Base-by-base conservation (phyloP, 2,797 vertebrate genomes). In the Clarias laeviceps region DNA sequence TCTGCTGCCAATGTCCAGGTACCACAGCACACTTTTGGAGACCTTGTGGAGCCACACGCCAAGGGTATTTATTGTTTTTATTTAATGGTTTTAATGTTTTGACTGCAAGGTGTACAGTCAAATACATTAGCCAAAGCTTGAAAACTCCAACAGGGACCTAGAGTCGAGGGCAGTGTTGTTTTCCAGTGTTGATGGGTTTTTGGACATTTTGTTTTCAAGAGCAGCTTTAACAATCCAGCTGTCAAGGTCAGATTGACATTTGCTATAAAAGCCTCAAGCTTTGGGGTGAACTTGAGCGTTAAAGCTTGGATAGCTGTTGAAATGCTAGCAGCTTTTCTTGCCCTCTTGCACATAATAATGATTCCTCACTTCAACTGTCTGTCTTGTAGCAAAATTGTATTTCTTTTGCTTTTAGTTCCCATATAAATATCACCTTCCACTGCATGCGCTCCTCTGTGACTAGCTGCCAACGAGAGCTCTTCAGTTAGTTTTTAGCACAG, bases 381-480 rank as follows among this genome's bases (percentile, higher is more conserved):
- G 27, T 77, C 50, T 61, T 79, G 22, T 57, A 59, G 74, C 29
- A 61, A 24, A 20, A 59, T 59, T 37, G 22, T 40, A 40, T 37
- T 62, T 79, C 24, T 61, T n/a, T 17, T 37, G 3, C 56, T 77
- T 77, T 77, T 57, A 77, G 50, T 77, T 77, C 76, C 61, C 76
- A 79, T 24, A 79, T 40, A 61, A 62, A 79, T 62, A 79, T 37
- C 76, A 79, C 76, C 76, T 61, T 79, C 22, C 12, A 61, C 22
- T 79, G 56, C 57, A n/a, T 79, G 56, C 57, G 17, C 76, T 62
- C 57, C 57, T 62, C 83, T 90, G 90, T 59, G 79, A 62, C 57
- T 62, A n/a, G 87, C 83, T 92, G 89, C 92, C 90, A 92, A 91
- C 87, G 65, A 64, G 82, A 84, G 88, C 88, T 88, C 77, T 68